A percentile compares a stretch with the other conserved stretches of the same genome.
These are phyloP conservation scores for Sinocyclocheilus anophthalmus DNA, from an alignment of 2,113 vertebrate species.

Conservation along the genomic window DNA sequence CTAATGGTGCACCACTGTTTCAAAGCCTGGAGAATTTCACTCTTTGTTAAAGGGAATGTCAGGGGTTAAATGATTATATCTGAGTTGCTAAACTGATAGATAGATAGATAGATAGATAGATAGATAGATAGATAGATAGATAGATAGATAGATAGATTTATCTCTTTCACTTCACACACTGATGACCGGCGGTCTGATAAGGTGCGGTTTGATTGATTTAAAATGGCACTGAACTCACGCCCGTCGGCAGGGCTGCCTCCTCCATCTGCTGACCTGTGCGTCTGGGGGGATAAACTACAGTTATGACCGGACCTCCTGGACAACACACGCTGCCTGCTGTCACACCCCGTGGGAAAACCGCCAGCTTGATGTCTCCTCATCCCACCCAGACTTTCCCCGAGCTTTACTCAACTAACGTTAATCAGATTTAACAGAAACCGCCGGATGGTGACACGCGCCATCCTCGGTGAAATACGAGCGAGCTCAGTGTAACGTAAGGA, in stretches of 20 bases:
- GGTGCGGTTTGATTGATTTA: constrained; percentile 65
- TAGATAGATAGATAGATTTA: not conserved
- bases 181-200: not conserved
- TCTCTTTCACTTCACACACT: not conserved
- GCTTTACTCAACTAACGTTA: constrained; percentile 16
- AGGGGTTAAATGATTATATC: not conserved
- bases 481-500: not conserved
- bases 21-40: not conserved
- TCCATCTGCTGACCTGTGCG: constrained; percentile 65
- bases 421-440: constrained; percentile 27
- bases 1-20: not conserved
- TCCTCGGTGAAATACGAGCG: constrained; percentile 1
- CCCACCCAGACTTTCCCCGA: constrained; percentile 24
- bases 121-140: constrained; percentile 8
- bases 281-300: constrained; percentile 57
- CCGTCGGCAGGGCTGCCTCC: constrained; percentile 64
- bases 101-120: constrained; percentile 22
- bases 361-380: constrained; percentile 63
- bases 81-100: not conserved
- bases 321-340: constrained; percentile 30
- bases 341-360: constrained; percentile 66
- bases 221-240: constrained; percentile 67
- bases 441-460: constrained; percentile 4
- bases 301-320: constrained; percentile 55
- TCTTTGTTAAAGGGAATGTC: not conserved